phyloP scores from a whole-genome alignment of 2,888 invertebrate species.

The Lordiphosa fenestrarum region DNA sequence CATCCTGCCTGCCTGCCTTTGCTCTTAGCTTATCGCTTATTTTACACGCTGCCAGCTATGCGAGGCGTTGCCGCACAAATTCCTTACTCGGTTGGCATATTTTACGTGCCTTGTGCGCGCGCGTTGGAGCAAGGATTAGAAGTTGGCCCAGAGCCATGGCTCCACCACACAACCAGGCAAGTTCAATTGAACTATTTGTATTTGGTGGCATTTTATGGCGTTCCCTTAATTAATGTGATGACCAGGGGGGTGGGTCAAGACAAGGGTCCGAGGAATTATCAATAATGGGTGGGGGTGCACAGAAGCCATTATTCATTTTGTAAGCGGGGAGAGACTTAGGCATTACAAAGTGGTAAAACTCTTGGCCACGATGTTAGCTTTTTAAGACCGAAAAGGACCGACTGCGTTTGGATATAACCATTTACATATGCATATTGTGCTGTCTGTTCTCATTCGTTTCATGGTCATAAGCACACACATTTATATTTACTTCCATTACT shows the following conservation, averaged over 20 bases:
- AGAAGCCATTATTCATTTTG: slow-evolving; percentile 11
- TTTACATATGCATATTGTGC: no score
- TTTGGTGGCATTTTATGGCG: slow-evolving; percentile 32
- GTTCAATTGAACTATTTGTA: slow-evolving; percentile 43
- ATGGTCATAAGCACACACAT: slow-evolving; percentile 13
- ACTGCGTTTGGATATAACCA: no score
- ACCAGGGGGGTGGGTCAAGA: slow-evolving; percentile 29
- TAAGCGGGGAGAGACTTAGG: no score
- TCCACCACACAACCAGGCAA: slow-evolving; percentile 7
- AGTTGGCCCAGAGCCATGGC: slow-evolving; percentile 17
- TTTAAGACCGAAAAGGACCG: no score
- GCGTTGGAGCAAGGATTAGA: slow-evolving; percentile 55
- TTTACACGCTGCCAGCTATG: slow-evolving; percentile 69
- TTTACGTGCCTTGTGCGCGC: slow-evolving; percentile 48
- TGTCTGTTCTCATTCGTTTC: slow-evolving; percentile 37
- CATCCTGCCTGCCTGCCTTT: slow-evolving; percentile 13
- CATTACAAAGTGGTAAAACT: no score
- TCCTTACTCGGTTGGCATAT: slow-evolving; percentile 57
- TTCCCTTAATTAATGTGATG: slow-evolving; percentile 55
- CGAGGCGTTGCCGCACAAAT: slow-evolving; percentile 64
- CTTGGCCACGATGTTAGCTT: no score
- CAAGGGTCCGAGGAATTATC: slow-evolving; percentile 37
- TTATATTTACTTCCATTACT: slow-evolving; percentile 3
- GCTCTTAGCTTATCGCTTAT: slow-evolving; percentile 66
- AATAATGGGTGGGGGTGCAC: slow-evolving; percentile 27